Evolutionary conservation across 2,888 invertebrate genomes (phyloP).

Genomic region (Serripes groenlandicus): DNA sequence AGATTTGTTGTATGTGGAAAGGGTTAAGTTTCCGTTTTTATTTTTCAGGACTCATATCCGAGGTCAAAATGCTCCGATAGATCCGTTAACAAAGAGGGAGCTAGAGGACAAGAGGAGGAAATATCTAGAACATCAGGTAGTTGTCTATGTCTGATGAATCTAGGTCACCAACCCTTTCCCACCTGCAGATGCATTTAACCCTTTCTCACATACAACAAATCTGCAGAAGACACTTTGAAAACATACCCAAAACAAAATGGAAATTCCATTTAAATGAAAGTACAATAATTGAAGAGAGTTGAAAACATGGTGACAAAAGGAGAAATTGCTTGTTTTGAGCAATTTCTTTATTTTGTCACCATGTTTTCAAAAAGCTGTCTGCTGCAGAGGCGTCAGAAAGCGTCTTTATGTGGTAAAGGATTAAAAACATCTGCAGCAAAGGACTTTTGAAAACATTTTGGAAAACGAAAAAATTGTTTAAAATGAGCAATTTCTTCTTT

Average conservation of each 20-base stretch:
- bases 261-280: no score
- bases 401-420: neutral
- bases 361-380: neutral
- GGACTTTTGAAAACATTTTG: neutral
- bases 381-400: neutral
- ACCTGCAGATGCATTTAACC: no score
- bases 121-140: conserved; percentile 92
- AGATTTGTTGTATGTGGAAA: no score
- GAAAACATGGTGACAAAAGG: neutral
- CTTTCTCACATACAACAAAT: no score
- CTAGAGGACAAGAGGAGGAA: conserved; percentile 91
- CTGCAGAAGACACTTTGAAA: no score
- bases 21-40: neutral
- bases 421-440: neutral
- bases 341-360: neutral
- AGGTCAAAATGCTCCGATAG: conserved; percentile 95
- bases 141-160: neutral
- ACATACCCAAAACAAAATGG: no score
- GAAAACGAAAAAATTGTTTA: neutral
- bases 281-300: no score
- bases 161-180: no score
- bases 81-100: conserved; percentile 93
- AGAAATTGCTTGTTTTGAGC: neutral
- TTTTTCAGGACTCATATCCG: conserved; percentile 89
- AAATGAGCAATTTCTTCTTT: neutral